Base-by-base conservation (phyloP, 2,113 vertebrate genomes). In the Archocentrus centrarchus region DNA sequence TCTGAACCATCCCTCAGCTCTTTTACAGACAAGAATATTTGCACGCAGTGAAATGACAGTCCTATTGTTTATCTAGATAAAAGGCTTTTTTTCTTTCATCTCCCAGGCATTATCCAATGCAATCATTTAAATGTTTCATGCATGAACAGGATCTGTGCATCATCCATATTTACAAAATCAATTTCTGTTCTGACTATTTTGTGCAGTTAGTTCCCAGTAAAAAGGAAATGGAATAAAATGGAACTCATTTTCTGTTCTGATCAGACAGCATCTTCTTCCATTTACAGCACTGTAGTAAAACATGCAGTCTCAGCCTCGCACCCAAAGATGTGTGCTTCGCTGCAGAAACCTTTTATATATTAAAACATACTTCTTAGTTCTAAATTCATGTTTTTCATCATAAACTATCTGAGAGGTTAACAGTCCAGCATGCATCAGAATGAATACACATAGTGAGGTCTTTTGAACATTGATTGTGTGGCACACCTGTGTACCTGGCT, bases 131-230 rank as follows among this genome's bases (percentile, higher is more conserved):
- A 59, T 44, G 39, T 50, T 73, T 61, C 44, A 55, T 75, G 80
- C 68, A n/a, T 55, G 47, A 73, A 73, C 47, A 55, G 22, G 75
- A 18, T 75, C 55, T 44, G 41, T 81, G 47, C 6, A 11, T 27
- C n/a, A 80, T 75, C 7, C 37, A 55, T 83, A 50, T 68, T 58
- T 59, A 77, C 35, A 44, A 75, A 80, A 35, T 55, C 68, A 55
- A 55, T 73, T 73, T 73, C 66, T 62, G 27, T 60, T 80, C 53
- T 5, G 8, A 60, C 15, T 70, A 58, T 62, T 11, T 77, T 77
- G 6, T 53, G 24, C 47, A 63, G 60, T 76, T 41, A 17, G 35
- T 44, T 76, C 24, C 22, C 11, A 60, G 58, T 39, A 30, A 60
- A 80, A 80, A 47, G 27, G 30, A 17, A 22, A 18, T 20, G 50